Percentiles rank a stretch among this genome's conserved stretches.
phyloP scores from a whole-genome alignment of 2,113 vertebrate genomes.

The Nematolebias whitei region DNA sequence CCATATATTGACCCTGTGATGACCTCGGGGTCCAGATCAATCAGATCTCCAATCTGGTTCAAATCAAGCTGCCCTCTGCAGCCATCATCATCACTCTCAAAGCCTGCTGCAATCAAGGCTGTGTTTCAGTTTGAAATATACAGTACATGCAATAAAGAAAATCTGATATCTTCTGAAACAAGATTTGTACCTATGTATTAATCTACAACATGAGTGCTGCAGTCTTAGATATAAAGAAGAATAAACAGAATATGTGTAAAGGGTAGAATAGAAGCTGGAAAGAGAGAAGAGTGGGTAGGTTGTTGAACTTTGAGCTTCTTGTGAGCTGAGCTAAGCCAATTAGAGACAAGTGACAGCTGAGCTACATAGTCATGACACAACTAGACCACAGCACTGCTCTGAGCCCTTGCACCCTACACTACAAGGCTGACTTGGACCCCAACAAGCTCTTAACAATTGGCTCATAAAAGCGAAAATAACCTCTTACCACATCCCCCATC shows the following conservation, averaged over 20 bases:
- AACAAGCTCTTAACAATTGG: constrained; percentile 32
- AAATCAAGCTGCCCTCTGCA: constrained; percentile 46
- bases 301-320: constrained; percentile 72
- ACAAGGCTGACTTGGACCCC: constrained; percentile 60
- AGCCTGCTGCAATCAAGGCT: constrained; percentile 10
- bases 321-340: constrained; percentile 75
- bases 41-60: constrained; percentile 68
- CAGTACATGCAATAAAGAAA: constrained; percentile 4
- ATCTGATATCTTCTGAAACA: constrained; percentile 7
- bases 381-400: constrained; percentile 69
- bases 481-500: constrained; percentile 18
- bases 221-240: constrained; percentile 31
- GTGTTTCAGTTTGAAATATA: constrained; percentile 1
- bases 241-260: constrained; percentile 32
- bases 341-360: constrained; percentile 80
- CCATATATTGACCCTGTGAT: constrained; percentile 52
- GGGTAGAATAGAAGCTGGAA: constrained; percentile 14
- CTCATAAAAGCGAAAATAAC: constrained; percentile 30
- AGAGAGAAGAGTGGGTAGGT: constrained; percentile 50
- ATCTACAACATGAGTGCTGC: constrained; percentile 29
- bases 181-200: constrained; percentile 14
- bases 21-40: constrained; percentile 68
- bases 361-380: constrained; percentile 76
- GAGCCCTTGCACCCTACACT: constrained; percentile 47
- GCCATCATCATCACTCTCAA: constrained; percentile 35